Evolutionary conservation across 2,113 vertebrate genomes (phyloP), one percentile per base, ranked within the genome.

Genomic region (Pygoscelis antarcticus): DNA sequence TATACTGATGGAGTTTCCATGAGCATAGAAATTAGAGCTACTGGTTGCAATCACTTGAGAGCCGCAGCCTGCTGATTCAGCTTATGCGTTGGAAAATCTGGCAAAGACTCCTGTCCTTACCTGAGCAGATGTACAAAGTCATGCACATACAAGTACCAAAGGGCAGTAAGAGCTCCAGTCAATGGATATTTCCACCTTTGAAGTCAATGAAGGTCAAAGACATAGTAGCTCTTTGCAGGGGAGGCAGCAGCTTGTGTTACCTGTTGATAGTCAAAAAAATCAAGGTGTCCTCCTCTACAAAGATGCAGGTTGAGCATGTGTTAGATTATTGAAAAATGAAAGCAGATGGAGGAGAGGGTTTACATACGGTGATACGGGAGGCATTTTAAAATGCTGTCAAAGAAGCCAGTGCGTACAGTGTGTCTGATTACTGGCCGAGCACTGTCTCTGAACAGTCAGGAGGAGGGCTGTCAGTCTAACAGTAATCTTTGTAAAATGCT

Each of bases 1-100:
- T 89, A 93, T 96, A 90, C 85, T 89, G 89, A 84, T 86, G 80
- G 92, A 83, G 71, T 83, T 91, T 94, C 87, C 79, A 87, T 26
- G 51, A 93, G 55, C 30, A 7, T 0, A 71, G 60, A 88, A 90
- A 95, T 93, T 19, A 80, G 70, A 86, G 64, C 85, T 93, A 62
- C 80, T 38, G 61, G 76, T 75, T 90, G 83, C 79, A 58, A 72
- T 57, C 19, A 2, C 75, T 9, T 13, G 47, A 78, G 76, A 93
- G 60, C 75, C 8, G 1, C 75, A 94, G 89, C 57, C 54, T 64
- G 70, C 70, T 62, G 90, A 88, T 55, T 79, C 60, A 90, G 87
- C 69, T 82, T 21, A 51, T 0, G 0, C 13, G 40, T 11, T 54
- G 81, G 93, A 64, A 89, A 86, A 55, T 2, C 64, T 71, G 89